phyloP scores from a whole-genome alignment of 1,140 invertebrate species.

The Drepana arcuata region DNA sequence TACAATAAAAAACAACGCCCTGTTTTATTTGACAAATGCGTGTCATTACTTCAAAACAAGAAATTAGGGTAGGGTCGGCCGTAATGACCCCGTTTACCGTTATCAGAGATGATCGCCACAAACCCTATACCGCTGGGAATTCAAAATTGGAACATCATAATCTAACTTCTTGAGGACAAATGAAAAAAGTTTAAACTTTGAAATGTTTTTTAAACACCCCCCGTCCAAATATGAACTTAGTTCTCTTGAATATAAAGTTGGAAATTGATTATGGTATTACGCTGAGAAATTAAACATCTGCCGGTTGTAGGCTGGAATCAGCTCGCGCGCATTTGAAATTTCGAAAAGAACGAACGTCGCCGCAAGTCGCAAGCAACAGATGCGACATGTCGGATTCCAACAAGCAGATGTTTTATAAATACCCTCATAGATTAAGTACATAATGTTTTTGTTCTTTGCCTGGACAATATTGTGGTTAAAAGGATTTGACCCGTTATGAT shows the following conservation, averaged over 20 bases:
- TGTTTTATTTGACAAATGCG: constrained; percentile 50
- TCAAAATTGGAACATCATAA: constrained; percentile 61
- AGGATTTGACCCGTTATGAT: constrained; percentile 38
- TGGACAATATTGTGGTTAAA: constrained; percentile 49
- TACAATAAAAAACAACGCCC: constrained; percentile 27
- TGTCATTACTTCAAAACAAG: constrained; percentile 37
- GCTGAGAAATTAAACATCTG: constrained; percentile 47
- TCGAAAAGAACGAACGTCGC: constrained; percentile 53
- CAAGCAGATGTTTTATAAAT: constrained; percentile 65
- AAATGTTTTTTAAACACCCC: constrained; percentile 7
- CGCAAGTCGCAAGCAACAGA: constrained; percentile 57
- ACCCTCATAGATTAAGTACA: constrained; percentile 61
- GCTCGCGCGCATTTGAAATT: constrained; percentile 59
- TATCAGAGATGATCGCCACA: constrained; percentile 52
- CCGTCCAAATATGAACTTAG: background rate
- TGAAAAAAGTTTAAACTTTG: constrained; percentile 16
- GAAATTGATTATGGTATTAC: constrained; percentile 9
- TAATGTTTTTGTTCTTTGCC: constrained; percentile 55
- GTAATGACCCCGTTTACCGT: constrained; percentile 63
- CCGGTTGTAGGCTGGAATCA: constrained; percentile 36
- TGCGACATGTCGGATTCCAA: constrained; percentile 63
- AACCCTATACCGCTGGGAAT: constrained; percentile 41
- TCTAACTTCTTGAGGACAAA: constrained; percentile 31
- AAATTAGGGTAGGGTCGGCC: constrained; percentile 46
- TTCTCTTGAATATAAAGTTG: constrained; percentile 6